These are phyloP conservation scores for Drosophila melanosoma DNA, from an alignment of 2,888 invertebrate species.

Conservation along the genomic window DNA sequence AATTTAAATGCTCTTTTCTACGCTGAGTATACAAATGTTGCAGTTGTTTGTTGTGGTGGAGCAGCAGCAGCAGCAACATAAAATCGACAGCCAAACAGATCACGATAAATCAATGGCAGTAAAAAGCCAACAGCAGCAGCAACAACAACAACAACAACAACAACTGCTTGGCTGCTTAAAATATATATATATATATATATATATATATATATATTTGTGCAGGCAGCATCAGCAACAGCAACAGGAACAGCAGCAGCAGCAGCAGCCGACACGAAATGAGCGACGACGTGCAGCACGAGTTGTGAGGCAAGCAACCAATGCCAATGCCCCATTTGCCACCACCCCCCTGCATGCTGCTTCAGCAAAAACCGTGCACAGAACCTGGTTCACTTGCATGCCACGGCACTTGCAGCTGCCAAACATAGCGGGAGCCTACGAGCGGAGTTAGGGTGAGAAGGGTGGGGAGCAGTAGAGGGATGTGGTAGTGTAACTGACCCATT, in stretches of 20 bases:
- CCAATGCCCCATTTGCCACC: conserved; percentile 34
- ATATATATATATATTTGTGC: conserved; percentile 56
- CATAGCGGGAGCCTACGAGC: background rate
- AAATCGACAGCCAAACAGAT: conserved; percentile 79
- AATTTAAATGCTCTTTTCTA: background rate
- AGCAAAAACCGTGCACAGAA: conserved; percentile 6
- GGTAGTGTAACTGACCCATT: conserved; percentile 47
- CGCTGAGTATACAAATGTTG: conserved; percentile 50
- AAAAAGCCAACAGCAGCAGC: conserved; percentile 61
- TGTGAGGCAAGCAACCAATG: conserved; percentile 48
- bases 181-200: conserved; percentile 47
- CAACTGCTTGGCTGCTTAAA: conserved; percentile 30
- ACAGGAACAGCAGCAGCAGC: conserved; percentile 17
- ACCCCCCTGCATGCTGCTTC: background rate
- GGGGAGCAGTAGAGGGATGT: background rate
- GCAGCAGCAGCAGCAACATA: conserved; percentile 58
- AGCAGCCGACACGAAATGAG: conserved; percentile 76
- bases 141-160: conserved; percentile 43
- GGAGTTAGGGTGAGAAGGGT: background rate
- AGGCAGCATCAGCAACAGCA: conserved; percentile 11
- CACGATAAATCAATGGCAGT: conserved; percentile 81
- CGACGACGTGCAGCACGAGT: conserved; percentile 80
- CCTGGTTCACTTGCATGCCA: conserved; percentile 52
- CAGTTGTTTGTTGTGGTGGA: conserved; percentile 53
- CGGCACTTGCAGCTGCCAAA: conserved; percentile 57